Evolutionary conservation across 2,888 invertebrate genomes (phyloP).

Genomic region (Entomobrya proxima): DNA sequence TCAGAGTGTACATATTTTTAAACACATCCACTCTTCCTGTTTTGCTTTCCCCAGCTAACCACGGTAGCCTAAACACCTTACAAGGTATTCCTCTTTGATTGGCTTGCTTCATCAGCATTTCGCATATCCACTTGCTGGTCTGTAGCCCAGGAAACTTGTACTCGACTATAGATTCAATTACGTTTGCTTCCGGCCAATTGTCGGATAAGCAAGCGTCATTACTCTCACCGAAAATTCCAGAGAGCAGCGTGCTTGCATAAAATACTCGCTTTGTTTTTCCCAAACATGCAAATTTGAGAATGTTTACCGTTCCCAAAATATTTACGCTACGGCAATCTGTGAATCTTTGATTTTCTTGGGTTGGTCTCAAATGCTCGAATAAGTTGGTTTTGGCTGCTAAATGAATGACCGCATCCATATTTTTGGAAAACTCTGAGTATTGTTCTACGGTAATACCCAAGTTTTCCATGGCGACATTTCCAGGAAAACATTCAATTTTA

Average conservation of each 20-base stretch:
- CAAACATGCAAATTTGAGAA: not conserved
- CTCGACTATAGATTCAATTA: not conserved
- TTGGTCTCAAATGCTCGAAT: slow-evolving; percentile 42
- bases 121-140: slow-evolving; percentile 18
- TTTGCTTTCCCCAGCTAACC: slow-evolving; percentile 7
- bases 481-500: too few relatives aligned
- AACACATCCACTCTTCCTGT: slow-evolving; percentile 4
- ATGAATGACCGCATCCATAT: slow-evolving; percentile 41
- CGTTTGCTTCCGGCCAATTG: not conserved
- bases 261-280: not conserved
- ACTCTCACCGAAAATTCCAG: not conserved
- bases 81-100: slow-evolving; percentile 28
- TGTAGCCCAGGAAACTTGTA: slow-evolving; percentile 16
- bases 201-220: not conserved
- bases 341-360: not conserved
- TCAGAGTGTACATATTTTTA: slow-evolving; percentile 8
- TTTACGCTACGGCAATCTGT: not conserved
- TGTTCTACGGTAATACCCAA: not conserved
- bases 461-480: not conserved
- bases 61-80: slow-evolving; percentile 38
- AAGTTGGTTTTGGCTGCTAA: slow-evolving; percentile 35
- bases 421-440: not conserved
- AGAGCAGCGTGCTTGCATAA: not conserved
- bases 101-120: slow-evolving; percentile 39
- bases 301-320: not conserved